Evolutionary conservation across 1,140 invertebrate species (phyloP).

Genomic region (Drosophila sp.): DNA sequence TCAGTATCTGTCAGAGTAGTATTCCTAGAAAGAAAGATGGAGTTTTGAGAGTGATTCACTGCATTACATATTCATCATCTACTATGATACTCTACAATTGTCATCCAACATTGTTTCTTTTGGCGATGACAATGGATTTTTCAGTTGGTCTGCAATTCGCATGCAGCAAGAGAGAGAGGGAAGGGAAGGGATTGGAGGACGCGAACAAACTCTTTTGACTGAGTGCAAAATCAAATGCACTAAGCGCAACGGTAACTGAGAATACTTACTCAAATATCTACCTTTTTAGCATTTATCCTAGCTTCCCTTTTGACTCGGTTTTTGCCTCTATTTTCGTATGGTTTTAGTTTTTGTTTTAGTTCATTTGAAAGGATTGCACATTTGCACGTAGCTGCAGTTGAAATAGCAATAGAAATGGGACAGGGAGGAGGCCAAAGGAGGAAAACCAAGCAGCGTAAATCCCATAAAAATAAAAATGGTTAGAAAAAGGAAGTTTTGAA

Average conservation of each 20-base stretch:
- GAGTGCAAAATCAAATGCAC: slow-evolving; percentile 76
- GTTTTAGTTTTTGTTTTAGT: slow-evolving; percentile 23
- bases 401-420: background rate
- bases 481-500: slow-evolving; percentile 61
- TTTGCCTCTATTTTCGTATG: slow-evolving; percentile 3
- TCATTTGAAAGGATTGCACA: slow-evolving; percentile 40
- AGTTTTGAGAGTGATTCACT: background rate
- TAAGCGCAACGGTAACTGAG: slow-evolving; percentile 76
- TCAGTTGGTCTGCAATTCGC: background rate
- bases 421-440: slow-evolving; percentile 15
- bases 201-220: slow-evolving; percentile 21
- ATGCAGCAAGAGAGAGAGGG: background rate
- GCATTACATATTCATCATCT: background rate
- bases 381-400: slow-evolving; percentile 67
- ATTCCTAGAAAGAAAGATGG: no score
- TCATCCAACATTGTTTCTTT: background rate
- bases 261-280: slow-evolving; percentile 49
- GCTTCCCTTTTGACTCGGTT: slow-evolving; percentile 62
- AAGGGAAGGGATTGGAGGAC: slow-evolving; percentile 17
- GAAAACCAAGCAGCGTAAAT: slow-evolving; percentile 54
- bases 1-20: no score
- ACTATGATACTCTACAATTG: background rate
- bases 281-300: slow-evolving; percentile 27
- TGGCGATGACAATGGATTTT: slow-evolving; percentile 1
- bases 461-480: slow-evolving; percentile 75